phyloP scores from a whole-genome alignment of 2,797 vertebrate genomes.

The Sebastes trivittatus region DNA sequence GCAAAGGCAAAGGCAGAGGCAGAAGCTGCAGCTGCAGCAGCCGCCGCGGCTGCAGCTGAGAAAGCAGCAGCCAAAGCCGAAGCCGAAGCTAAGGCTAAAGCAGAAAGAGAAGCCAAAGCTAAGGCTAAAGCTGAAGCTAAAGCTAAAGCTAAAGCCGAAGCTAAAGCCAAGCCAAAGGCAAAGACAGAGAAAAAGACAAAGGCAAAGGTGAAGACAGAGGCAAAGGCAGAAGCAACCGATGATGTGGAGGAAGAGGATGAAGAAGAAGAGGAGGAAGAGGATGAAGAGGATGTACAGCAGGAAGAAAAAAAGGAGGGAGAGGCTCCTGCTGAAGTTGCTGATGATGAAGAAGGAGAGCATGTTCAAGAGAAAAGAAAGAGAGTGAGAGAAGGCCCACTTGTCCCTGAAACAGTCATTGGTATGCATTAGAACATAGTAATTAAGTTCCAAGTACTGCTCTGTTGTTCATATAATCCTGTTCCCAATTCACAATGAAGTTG shows the following conservation, averaged over 20 bases:
- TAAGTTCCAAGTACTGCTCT: background rate
- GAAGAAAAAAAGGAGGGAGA: conserved; percentile 6
- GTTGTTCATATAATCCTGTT: background rate
- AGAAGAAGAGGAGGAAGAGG: background rate
- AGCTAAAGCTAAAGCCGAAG: background rate
- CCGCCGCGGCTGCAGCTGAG: background rate
- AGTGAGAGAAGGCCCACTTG: conserved; percentile 72
- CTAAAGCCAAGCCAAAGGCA: background rate
- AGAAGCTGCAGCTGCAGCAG: conserved; percentile 14
- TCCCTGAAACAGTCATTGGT: conserved; percentile 79
- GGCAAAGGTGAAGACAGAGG: background rate
- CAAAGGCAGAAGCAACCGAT: background rate
- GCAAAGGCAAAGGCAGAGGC: conserved; percentile 58
- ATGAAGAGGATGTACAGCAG: background rate
- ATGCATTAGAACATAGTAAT: background rate
- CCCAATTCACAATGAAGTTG: background rate
- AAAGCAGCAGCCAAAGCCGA: background rate
- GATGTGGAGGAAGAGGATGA: background rate
- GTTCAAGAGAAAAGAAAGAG: conserved; percentile 67
- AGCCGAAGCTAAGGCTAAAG: background rate
- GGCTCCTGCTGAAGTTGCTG: background rate
- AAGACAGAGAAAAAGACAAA: background rate
- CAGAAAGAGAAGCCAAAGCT: background rate
- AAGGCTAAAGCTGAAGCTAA: background rate
- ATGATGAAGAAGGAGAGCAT: conserved; percentile 35